phyloP scores from a whole-genome alignment of 2,797 vertebrate genomes.

The Esox lucius region DNA sequence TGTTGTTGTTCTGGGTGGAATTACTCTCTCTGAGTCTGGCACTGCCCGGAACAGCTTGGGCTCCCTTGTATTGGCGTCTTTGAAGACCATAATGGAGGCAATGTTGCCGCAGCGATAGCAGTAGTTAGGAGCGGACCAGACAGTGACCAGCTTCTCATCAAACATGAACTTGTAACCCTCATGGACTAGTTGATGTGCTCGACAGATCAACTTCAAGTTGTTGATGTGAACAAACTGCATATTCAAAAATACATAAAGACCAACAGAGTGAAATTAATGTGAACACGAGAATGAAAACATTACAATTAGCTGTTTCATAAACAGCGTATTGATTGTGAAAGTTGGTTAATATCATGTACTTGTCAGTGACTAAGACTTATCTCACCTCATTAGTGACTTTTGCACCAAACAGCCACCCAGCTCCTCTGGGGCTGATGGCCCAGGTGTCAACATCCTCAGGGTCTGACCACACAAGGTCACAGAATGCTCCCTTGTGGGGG shows the following conservation, averaged over 20 bases:
- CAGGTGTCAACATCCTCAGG: conserved; percentile 97
- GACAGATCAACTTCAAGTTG: conserved; percentile 97
- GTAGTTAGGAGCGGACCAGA: conserved; percentile 98
- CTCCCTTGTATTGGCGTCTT: conserved; percentile 94
- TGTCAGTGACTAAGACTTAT: background rate
- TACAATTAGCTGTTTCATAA: background rate
- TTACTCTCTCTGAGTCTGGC: conserved; percentile 95
- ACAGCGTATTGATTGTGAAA: too few relatives aligned
- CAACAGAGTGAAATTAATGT: background rate
- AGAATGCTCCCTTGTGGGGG: conserved; percentile 98
- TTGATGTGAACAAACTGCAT: conserved; percentile 97
- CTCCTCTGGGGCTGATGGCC: conserved; percentile 96
- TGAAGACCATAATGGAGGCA: conserved; percentile 98
- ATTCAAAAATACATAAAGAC: background rate
- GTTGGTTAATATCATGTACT: too few relatives aligned
- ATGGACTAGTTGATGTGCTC: conserved; percentile 94
- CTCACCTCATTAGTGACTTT: conserved; percentile 98
- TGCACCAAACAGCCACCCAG: conserved; percentile 96
- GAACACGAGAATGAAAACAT: background rate
- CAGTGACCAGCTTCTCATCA: conserved; percentile 95
- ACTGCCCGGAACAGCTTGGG: conserved; percentile 96
- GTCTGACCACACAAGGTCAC: conserved; percentile 97
- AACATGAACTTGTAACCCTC: conserved; percentile 99
- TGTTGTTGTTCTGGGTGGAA: conserved; percentile 91
- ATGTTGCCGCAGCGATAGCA: conserved; percentile 99